phyloP scores from a whole-genome alignment of 1,140 invertebrate species.

The Acromyrmex heyeri region DNA sequence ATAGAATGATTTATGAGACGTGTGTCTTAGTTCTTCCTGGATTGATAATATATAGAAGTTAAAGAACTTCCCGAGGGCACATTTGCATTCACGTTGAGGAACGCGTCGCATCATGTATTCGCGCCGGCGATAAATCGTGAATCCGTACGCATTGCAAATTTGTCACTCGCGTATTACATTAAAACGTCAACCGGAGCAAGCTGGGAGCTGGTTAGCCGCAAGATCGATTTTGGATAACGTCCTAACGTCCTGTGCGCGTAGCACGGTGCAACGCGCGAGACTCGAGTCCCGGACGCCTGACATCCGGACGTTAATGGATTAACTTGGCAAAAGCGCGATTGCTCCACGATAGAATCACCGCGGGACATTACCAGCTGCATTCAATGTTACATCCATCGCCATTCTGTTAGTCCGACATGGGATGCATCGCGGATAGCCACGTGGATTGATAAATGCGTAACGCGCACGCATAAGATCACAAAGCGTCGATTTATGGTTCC shows the following conservation, averaged over 20 bases:
- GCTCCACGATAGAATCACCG: conserved; percentile 53
- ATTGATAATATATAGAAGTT: conserved; percentile 11
- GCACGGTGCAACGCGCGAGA: not conserved
- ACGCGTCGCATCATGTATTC: not conserved
- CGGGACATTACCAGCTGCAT: conserved; percentile 39
- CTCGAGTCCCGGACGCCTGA: conserved; percentile 30
- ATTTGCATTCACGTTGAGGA: conserved; percentile 13
- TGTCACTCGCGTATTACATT: conserved; percentile 56
- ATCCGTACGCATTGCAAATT: conserved; percentile 43
- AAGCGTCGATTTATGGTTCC: conserved; percentile 79
- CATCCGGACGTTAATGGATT: conserved; percentile 63
- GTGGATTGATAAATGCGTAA: conserved; percentile 55
- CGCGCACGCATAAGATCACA: conserved; percentile 73
- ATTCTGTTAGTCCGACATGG: conserved; percentile 43
- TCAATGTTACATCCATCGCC: conserved; percentile 61
- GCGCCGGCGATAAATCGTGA: conserved; percentile 49
- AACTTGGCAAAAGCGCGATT: conserved; percentile 60
- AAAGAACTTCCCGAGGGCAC: not conserved
- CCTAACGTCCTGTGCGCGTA: conserved; percentile 42
- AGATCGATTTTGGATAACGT: conserved; percentile 64
- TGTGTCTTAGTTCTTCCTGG: not conserved
- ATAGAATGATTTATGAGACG: not conserved
- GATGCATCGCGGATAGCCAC: conserved; percentile 19
- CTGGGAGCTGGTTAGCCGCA: conserved; percentile 48
- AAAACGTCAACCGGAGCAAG: conserved; percentile 48